phyloP scores from a whole-genome alignment of 2,888 invertebrate genomes.

The Leucophenga montana region DNA sequence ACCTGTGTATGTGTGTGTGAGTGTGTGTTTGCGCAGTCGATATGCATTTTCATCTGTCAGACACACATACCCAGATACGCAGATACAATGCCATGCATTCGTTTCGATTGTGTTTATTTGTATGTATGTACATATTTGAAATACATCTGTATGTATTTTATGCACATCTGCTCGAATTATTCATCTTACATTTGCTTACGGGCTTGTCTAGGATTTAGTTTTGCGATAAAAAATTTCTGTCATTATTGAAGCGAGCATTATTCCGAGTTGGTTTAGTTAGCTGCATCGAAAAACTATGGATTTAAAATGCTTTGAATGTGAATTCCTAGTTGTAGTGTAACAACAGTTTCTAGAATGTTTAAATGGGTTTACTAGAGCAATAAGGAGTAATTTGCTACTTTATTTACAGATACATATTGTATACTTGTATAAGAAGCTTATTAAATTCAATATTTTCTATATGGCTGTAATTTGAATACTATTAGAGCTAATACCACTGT shows the following conservation, averaged over 20 bases:
- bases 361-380: too few relatives aligned
- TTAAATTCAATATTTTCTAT: too few relatives aligned
- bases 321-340: too few relatives aligned
- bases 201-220: constrained; percentile 23
- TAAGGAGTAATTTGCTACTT: too few relatives aligned
- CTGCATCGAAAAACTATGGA: not conserved
- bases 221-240: constrained; percentile 20
- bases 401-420: too few relatives aligned
- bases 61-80: constrained; percentile 24
- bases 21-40: constrained; percentile 3
- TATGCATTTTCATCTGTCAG: constrained; percentile 54
- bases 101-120: constrained; percentile 41
- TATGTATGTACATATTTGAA: constrained; percentile 28
- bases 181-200: constrained; percentile 33
- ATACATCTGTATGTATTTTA: constrained; percentile 35
- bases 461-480: too few relatives aligned
- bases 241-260: constrained; percentile 24
- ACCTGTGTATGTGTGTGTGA: constrained; percentile 13
- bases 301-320: too few relatives aligned
- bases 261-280: constrained; percentile 35
- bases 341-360: too few relatives aligned
- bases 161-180: constrained; percentile 63
- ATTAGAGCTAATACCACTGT: too few relatives aligned
- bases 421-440: too few relatives aligned
- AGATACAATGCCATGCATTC: constrained; percentile 39